Base-by-base conservation (phyloP, 2,113 vertebrate species). In the Oryzias woworae region DNA sequence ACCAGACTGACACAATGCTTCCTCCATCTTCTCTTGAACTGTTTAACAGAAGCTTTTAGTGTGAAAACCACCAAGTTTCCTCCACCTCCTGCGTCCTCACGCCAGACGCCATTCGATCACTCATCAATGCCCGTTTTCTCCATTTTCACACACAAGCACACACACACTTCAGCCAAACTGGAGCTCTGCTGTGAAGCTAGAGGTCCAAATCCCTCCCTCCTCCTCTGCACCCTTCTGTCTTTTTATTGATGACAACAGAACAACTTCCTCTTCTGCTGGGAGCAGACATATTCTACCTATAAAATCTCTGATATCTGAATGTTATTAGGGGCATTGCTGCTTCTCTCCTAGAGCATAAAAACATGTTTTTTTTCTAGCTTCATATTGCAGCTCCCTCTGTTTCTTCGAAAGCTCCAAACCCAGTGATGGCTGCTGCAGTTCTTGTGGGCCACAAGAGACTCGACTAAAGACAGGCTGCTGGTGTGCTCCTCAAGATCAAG, bases 81-180 rank as follows among this genome's bases (percentile, higher is more conserved):
- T 48, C 4, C 54, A 51, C 51, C 65, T 68, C 56, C 70, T 55
- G 71, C 63, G 59, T 52, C 50, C 46, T 73, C 71, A 59, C 70
- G 31, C 51, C 70, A 53, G 70, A 73, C 75, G 66, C 51, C 62
- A 76, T 82, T 88, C 73, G 8, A 80, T 81, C 54, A 28, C 62
- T 53, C 59, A 84, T 89, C 84, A 58, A 87, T 86, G 83, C 67
- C 28, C 50, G 59, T 26, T 51, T 58, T 60, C 36, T 26, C 24
- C 14, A 15, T 0, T 24, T 2, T 23, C 14, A 14, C n/a, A 20
- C 23, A 64, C 53, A 22, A 48, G 66, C 51, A n/a, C 42, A 55
- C 44, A 24, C 58, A 54, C 67, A 62, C 12, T 17, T 41, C 16
- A 41, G 69, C 43, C 6, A 10, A 57, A 15, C 5, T 57, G 14